Evolutionary conservation across 2,888 invertebrate species (phyloP).

Genomic region (Caenorhabditis sp.): DNA sequence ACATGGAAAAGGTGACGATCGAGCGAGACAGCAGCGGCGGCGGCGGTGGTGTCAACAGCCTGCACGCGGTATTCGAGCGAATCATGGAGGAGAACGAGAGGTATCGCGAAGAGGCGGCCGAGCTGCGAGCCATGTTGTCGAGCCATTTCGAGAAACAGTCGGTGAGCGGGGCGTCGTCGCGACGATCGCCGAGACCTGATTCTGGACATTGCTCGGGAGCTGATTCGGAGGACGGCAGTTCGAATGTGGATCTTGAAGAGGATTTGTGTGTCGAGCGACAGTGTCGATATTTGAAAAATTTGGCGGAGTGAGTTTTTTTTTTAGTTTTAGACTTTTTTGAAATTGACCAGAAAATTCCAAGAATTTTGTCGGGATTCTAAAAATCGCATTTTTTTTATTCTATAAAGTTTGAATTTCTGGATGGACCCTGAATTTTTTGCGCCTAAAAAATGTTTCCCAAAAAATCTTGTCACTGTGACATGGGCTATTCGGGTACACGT

Average conservation of each 20-base stretch:
- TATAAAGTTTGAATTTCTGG: no score
- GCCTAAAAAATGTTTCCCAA: no score
- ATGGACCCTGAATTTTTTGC: no score
- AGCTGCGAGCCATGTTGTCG: conserved; percentile 55
- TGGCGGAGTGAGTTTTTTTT: conserved; percentile 48
- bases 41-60: no score
- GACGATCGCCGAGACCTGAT: conserved; percentile 56
- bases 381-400: no score
- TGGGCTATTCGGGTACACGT: no score
- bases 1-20: conserved; percentile 41
- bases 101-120: conserved; percentile 55
- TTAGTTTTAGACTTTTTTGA: no score
- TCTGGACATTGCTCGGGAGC: conserved; percentile 56
- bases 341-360: no score
- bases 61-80: conserved; percentile 46
- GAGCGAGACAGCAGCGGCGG: conserved; percentile 30
- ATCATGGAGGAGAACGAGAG: conserved; percentile 57
- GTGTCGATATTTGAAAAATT: conserved; percentile 48
- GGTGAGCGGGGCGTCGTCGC: conserved; percentile 26
- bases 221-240: conserved; percentile 51
- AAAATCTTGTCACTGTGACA: no score
- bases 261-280: conserved; percentile 55
- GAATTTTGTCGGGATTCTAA: no score
- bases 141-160: conserved; percentile 57
- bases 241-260: conserved; percentile 51